Evolutionary conservation across 53 echinoderm and acorn worm genomes (phyloP).

Genomic region (Echinometra lucunter): DNA sequence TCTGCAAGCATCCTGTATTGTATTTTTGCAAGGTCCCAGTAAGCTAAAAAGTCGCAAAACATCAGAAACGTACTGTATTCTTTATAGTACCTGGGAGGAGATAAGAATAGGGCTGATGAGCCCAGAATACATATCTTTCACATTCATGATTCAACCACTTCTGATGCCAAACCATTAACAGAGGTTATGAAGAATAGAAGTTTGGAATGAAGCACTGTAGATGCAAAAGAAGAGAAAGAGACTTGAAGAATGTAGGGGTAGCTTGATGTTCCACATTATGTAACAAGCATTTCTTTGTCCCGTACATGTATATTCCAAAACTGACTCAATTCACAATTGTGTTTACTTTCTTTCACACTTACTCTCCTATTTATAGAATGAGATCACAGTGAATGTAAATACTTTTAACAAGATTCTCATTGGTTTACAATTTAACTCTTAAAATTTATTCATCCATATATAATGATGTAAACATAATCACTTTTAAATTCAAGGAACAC

Average conservation of each 20-base stretch:
- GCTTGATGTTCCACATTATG: not conserved
- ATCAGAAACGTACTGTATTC: too few relatives aligned
- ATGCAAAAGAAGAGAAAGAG: not conserved
- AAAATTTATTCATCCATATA: not conserved
- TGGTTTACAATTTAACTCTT: not conserved
- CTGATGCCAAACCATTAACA: constrained; percentile 3
- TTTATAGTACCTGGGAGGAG: too few relatives aligned
- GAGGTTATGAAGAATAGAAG: not conserved
- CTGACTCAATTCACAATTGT: not conserved
- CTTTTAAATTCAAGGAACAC: not conserved
- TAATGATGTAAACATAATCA: not conserved
- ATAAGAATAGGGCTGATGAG: too few relatives aligned
- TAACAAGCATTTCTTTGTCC: not conserved
- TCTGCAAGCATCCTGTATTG: too few relatives aligned
- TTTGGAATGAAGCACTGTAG: not conserved
- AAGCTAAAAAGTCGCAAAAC: too few relatives aligned
- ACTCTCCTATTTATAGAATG: not conserved
- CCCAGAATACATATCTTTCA: too few relatives aligned
- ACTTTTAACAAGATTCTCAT: not conserved
- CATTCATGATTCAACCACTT: not conserved
- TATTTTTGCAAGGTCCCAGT: too few relatives aligned
- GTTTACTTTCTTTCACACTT: not conserved
- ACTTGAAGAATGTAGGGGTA: not conserved
- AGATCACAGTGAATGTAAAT: not conserved
- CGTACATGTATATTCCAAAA: not conserved